Conservation (phyloP, 2,797 vertebrate species). For the Gobionotothen gibberifrons region DNA sequence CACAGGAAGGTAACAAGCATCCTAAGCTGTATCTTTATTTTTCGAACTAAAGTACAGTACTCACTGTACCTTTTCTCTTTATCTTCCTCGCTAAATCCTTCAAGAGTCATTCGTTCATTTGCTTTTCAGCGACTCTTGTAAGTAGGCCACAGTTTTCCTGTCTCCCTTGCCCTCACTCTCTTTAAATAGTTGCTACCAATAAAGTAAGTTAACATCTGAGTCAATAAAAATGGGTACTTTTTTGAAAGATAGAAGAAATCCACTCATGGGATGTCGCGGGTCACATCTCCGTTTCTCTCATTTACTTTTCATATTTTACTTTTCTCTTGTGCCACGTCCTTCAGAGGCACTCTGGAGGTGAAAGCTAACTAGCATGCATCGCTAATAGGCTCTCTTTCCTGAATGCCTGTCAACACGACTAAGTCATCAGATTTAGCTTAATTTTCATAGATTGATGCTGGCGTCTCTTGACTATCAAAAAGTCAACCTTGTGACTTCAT, state of each 20-base stretch:
- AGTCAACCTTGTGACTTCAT: background rate
- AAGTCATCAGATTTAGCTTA: background rate
- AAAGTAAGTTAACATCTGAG: background rate
- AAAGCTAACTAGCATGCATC: background rate
- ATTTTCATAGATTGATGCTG: background rate
- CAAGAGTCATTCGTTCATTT: conserved; percentile 9
- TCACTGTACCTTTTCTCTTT: too few species aligned
- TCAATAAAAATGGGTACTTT: background rate
- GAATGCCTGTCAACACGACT: conserved; percentile 2
- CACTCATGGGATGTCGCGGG: background rate
- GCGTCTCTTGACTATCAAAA: conserved; percentile 13
- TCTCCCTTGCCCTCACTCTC: background rate
- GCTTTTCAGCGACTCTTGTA: conserved; percentile 8
- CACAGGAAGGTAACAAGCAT: background rate
- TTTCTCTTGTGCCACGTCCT: background rate
- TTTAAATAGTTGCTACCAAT: background rate
- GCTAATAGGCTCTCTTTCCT: background rate
- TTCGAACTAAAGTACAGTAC: background rate
- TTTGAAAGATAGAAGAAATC: background rate
- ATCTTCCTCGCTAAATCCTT: background rate
- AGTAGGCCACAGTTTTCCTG: conserved; percentile 1
- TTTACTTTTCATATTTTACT: conserved; percentile 5
- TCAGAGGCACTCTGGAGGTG: conserved; percentile 4
- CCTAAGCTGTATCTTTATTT: conserved; percentile 1
- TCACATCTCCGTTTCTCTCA: background rate